Evolutionary conservation across 2,113 vertebrate genomes (phyloP).

Genomic region (Aviceda subcristata): DNA sequence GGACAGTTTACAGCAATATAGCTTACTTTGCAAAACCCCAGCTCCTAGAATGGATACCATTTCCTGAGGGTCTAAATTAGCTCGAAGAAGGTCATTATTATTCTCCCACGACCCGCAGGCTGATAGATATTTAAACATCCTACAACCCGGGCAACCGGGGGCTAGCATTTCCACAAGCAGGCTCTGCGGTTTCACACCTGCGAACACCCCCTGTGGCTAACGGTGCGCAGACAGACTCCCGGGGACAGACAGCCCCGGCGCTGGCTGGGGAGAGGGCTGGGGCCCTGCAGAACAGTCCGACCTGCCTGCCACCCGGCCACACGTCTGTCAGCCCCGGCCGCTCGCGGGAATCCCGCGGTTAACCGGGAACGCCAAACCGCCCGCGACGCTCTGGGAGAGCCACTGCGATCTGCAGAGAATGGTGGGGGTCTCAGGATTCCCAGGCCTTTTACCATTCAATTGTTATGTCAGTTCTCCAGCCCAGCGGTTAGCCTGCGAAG

Average conservation of each 20-base stretch:
- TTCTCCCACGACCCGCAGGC: not conserved
- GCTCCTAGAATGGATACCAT: not conserved
- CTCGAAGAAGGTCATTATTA: not conserved
- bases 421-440: not conserved
- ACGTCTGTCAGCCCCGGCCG: not conserved
- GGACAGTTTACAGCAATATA: not conserved
- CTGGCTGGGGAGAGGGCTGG: fast-evolving
- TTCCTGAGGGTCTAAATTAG: not conserved
- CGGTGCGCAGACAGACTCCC: not conserved
- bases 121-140: not conserved
- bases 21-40: not conserved
- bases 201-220: not conserved
- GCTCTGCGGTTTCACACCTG: not conserved
- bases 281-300: not conserved
- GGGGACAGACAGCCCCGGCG: not conserved
- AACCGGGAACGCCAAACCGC: not conserved
- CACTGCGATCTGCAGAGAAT: not conserved
- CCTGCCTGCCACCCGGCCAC: not conserved
- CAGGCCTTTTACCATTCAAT: not conserved
- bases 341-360: not conserved
- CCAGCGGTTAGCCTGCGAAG: not conserved
- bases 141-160: not conserved
- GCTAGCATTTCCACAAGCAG: not conserved
- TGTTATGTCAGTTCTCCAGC: not conserved
- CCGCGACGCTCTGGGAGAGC: not conserved